Base-by-base conservation (phyloP, 2,113 vertebrate species). In the Sinocyclocheilus anophthalmus region DNA sequence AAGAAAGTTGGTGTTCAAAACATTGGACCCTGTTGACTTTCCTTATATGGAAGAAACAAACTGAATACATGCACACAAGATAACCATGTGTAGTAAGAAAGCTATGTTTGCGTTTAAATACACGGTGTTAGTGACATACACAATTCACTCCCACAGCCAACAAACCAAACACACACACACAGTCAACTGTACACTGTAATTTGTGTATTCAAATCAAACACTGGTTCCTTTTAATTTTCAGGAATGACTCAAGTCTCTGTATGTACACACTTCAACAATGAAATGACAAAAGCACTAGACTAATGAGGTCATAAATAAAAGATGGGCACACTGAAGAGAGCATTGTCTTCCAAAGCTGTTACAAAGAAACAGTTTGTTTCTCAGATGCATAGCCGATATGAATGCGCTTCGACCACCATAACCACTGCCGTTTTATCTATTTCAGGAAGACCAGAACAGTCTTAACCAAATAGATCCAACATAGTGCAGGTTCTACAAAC, bases 281-380 rank as follows among this genome's bases (percentile, higher is more conserved):
- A 86, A 80, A 72, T 22, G 53, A 39, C 78, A 81, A 81, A 73
- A 86, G 65, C 22, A 81, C 77, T 75, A 26, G 42, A 24, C 72
- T 75, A 75, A 63, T 39, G 79, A 81, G 24, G 67, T 73, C 55
- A 81, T 61, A 75, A 81, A 81, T 63, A 79, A 39, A 26, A 14
- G 24, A 76, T 39, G 22, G 33, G 16, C 14, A 53, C n/a, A 33
- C 20, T 30, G 57, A 48, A 65, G 8, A 76, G 7, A 8, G 9
- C n/a, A 24, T 86, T 72, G 72, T 33, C 42, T 73, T 42, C 72
- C 39, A 57, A n/a, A 69, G 30, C 59, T 67, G 9, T 86, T 82
- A 76, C 55, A 86, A 42, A 83, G 79, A 33, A 86, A 12, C 55
- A 65, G 53, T 53, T 75, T 65, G 26, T 37, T 86, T 81, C 39